Conservation (phyloP, 92 coral and sea anemone genomes). For the Diadumene lineata region DNA sequence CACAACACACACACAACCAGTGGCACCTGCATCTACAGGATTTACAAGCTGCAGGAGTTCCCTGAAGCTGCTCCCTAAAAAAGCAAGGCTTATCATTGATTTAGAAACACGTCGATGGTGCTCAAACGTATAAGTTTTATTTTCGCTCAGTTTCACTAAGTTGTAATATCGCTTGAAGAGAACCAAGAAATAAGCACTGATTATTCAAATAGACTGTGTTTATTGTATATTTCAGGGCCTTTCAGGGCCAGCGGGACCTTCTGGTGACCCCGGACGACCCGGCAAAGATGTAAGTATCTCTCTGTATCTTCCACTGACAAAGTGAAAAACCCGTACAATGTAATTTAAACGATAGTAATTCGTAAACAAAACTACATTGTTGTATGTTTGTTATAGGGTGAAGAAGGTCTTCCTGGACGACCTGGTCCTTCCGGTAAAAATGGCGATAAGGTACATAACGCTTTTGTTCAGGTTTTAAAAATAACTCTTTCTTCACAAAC, state of each 20-base stretch:
- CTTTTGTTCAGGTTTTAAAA: no score
- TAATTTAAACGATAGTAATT: not conserved
- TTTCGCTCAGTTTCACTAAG: no score
- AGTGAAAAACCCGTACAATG: not conserved
- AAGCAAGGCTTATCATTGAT: no score
- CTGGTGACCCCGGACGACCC: slow-evolving; percentile 70
- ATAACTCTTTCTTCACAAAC: no score
- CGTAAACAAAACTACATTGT: not conserved
- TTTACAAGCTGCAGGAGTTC: no score
- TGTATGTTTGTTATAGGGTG: slow-evolving; percentile 20
- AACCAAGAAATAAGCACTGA: no score
- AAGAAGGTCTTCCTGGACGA: slow-evolving; percentile 41
- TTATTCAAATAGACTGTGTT: not conserved
- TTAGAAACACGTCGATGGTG: no score
- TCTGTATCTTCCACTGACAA: not conserved
- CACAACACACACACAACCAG: no score
- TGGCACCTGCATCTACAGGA: no score
- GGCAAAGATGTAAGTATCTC: slow-evolving; percentile 64
- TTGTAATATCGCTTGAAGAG: no score
- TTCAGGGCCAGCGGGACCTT: slow-evolving; percentile 55
- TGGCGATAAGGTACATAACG: slow-evolving; percentile 32
- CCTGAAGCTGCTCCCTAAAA: no score
- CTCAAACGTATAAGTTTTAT: no score
- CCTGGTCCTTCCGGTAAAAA: slow-evolving; percentile 32
- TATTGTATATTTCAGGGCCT: slow-evolving; percentile 38